phyloP scores from a whole-genome alignment of 2,888 invertebrate species.

The Palloptera scutellata region DNA sequence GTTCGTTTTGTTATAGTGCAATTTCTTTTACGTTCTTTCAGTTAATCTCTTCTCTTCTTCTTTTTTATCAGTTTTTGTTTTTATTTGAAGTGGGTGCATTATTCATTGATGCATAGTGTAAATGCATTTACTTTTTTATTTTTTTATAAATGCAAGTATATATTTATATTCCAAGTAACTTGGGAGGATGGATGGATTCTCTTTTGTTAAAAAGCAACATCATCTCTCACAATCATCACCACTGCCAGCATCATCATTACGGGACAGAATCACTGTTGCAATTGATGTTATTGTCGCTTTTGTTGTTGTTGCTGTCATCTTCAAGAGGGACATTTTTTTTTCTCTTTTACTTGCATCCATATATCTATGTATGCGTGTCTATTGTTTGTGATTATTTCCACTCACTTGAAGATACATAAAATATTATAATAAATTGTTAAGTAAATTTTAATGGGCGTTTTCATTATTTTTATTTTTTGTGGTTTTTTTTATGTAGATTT shows the following conservation, averaged over 20 bases:
- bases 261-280: neutral
- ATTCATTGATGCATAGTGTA: neutral
- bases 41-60: neutral
- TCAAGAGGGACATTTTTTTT: no score
- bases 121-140: no score
- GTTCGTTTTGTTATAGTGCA: neutral
- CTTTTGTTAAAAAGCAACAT: neutral
- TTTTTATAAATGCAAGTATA: neutral
- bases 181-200: neutral
- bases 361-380: conserved; percentile 1
- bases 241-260: no score
- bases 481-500: no score
- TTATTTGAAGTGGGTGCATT: no score
- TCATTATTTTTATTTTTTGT: no score
- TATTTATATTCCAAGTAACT: no score
- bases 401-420: conserved; percentile 43
- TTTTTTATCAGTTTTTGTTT: no score
- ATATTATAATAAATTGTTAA: no score
- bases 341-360: no score
- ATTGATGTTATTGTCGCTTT: conserved; percentile 3
- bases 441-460: no score
- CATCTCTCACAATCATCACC: no score
- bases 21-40: neutral
- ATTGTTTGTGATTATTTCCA: conserved; percentile 27
- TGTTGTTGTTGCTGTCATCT: neutral